Percentiles rank a stretch among this genome's conserved stretches.
Evolutionary conservation across 2,888 invertebrate genomes (phyloP).

Genomic region (Zaprionus bogoriensis): DNA sequence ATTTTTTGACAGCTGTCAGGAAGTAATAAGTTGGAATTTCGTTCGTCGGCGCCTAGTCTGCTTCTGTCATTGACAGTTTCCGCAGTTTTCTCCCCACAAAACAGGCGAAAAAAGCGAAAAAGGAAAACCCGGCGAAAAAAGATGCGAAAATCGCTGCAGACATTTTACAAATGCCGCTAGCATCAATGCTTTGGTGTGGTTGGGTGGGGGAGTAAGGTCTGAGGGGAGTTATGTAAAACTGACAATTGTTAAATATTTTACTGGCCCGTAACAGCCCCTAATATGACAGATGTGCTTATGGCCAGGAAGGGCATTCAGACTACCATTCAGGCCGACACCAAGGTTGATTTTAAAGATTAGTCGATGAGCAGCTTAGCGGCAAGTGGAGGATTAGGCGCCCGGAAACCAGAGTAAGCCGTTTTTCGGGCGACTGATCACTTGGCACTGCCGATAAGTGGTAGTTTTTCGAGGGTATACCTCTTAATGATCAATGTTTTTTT

Average conservation of each 20-base stretch:
- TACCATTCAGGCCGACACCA: conserved; percentile 45
- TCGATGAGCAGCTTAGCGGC: conserved; percentile 62
- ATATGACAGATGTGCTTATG: conserved; percentile 65
- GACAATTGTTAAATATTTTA: conserved; percentile 42
- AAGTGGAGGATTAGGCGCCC: conserved; percentile 37
- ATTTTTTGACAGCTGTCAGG: conserved; percentile 81
- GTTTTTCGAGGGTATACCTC: too few species aligned
- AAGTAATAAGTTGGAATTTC: conserved; percentile 79
- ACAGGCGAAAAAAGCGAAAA: not conserved
- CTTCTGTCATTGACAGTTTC: conserved; percentile 70
- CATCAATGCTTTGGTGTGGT: not conserved
- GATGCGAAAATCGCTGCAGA: conserved; percentile 54
- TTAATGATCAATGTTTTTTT: too few species aligned
- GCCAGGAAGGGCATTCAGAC: too few species aligned
- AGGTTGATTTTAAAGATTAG: conserved; percentile 70
- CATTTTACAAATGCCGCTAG: conserved; percentile 64
- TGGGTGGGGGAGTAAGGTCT: not conserved
- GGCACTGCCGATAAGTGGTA: conserved; percentile 5
- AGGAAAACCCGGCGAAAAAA: conserved; percentile 1
- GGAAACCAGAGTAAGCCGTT: conserved; percentile 20
- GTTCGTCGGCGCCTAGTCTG: conserved; percentile 64
- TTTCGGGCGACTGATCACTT: conserved; percentile 16
- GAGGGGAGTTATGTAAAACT: conserved; percentile 20
- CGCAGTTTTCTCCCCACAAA: conserved; percentile 33
- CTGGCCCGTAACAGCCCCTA: conserved; percentile 29